Base-by-base conservation (phyloP, 2,888 invertebrate genomes). In the Mellilla xanthometata region DNA sequence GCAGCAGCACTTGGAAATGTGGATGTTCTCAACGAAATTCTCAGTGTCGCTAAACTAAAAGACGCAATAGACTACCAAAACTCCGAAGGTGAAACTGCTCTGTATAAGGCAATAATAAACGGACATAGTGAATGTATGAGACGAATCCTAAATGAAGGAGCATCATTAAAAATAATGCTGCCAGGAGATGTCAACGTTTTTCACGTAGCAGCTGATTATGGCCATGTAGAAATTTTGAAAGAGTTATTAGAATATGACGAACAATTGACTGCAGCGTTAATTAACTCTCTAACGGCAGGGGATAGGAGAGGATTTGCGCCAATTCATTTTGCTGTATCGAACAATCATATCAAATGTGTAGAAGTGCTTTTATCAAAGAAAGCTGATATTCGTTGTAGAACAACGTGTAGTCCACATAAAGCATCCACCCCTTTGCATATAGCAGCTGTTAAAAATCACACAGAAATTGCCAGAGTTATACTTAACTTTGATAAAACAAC, bases 171-270 rank as follows among this genome's bases (percentile, higher is more conserved):
- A 56, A 70, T 82, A 9, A 78, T 70, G 33, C 60, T 90, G 29
- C 80, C 82, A 9, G 87, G 87, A 10, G 77, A 89, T 12, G 72
- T 86, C 0, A 93, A 91, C 27, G 88, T 93, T 32, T 73, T 93
- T n/a, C 93, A 93, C 53, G 72, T 91, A 44, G 92, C 93, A 23
- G 90, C 92, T 27, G 91, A 90, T 56, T 67, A 83, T 52, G 92
- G 92, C 0, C 82, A 91, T 46, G 55, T 81, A 10, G 87, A 90
- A 39, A 91, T 92, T 59, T 81, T 93, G 6, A 84, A 84, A 63
- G 70, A 81, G 12, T 72, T 93, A 29, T 61, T 93, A 15, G 79
- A 82, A 62, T 64, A 82, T 64, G 67, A 91, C 64, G 68, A 86
- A 71, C 52, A 65, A 10, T 58, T 82, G 2, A 74, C 83, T 1